Evolutionary conservation across 2,113 vertebrate species (phyloP), one percentile per base, ranked within the genome.

Genomic region (Alexandromys fortis): DNA sequence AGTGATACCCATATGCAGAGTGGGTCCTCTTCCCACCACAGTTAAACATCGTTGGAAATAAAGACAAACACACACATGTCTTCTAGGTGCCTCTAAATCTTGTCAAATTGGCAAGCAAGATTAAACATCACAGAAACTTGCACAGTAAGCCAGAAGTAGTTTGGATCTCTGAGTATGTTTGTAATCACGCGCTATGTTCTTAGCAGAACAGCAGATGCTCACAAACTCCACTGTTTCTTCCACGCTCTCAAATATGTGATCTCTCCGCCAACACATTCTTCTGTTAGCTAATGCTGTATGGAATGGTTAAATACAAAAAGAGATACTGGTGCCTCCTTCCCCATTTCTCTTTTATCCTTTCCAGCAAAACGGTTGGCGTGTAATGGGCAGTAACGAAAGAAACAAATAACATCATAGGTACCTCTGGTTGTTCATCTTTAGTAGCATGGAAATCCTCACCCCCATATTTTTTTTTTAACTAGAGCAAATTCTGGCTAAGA

Each of bases 321-420:
- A 22, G 7, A 42, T 33, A 47, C 17, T 22, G 16, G 63, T 24
- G 21, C 42, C 42, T 68, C 42, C 28, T 35, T 68, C 6, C 10
- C 63, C 28, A 22, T 47, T 47, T 47, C 19, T 38, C 14, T 86
- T 86, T 86, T 86, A 86, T 22, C 28, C 28, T 86, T 30, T 22
- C 30, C 7, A 45, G 61, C 3, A 2, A 92, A 49, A 6, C 2
- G 11, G 14, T 78, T 85, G 26, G 11, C 24, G 81, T 42, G 47
- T 7, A 19, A 16, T 12, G 1, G 49, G 3, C 76, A 68, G 33
- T 13, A 42, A 61, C 16, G 28, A 72, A 68, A 61, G 49, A 8
- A 33, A 28, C 14, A 73, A 12, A 10, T 7, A 0, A 2, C n/a
- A 58, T n/a, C 5, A 4, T 4, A 12, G 16, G 42, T 42, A 49